A percentile compares a stretch with the other conserved stretches of the same genome.
phyloP scores from a whole-genome alignment of 2,113 vertebrate genomes.

The Tautogolabrus adspersus region DNA sequence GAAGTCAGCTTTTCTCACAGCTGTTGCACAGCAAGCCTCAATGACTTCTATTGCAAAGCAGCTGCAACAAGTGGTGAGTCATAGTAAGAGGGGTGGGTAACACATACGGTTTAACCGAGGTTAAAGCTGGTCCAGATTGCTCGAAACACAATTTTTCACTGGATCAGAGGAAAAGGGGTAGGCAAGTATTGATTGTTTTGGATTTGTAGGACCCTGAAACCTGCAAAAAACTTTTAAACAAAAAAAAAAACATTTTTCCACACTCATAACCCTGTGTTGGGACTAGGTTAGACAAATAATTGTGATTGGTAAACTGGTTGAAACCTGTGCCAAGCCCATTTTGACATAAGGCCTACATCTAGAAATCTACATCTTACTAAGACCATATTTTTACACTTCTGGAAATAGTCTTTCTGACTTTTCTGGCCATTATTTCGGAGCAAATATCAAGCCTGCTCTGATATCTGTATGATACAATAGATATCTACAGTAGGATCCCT shows the following conservation, averaged over 20 bases:
- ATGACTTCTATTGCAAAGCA: constrained; percentile 18
- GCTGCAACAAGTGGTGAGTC: constrained; percentile 3
- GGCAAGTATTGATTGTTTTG: no score
- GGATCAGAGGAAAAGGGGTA: background rate
- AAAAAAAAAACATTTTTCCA: background rate
- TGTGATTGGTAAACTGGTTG: no score
- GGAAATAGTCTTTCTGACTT: no score
- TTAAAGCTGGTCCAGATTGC: background rate
- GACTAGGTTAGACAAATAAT: background rate
- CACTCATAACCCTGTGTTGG: background rate
- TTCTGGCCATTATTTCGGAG: no score
- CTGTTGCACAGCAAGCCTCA: constrained; percentile 32
- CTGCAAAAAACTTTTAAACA: background rate
- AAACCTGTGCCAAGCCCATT: background rate
- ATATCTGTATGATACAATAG: no score
- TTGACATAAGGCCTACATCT: no score
- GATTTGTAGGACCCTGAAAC: no score
- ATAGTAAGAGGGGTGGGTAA: background rate
- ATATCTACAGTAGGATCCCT: no score
- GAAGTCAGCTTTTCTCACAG: constrained; percentile 36
- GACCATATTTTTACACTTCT: no score
- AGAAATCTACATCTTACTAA: no score
- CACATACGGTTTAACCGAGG: constrained; percentile 2
- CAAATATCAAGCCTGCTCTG: no score
- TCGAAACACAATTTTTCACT: background rate